Evolutionary conservation across 2,888 invertebrate genomes (phyloP).

Genomic region (Lordiphosa andalusiaca): DNA sequence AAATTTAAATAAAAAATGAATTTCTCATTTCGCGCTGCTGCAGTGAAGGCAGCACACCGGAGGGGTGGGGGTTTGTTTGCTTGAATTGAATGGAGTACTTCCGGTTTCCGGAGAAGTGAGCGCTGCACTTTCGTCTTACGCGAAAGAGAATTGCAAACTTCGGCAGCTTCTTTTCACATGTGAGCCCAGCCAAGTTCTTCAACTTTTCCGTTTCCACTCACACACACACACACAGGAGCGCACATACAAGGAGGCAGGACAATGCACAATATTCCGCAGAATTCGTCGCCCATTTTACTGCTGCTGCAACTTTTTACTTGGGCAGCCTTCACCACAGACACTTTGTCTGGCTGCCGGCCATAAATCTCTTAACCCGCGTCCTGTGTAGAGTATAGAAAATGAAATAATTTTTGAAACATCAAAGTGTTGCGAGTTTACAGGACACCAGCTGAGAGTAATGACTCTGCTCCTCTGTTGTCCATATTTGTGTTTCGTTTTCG

Average conservation of each 20-base stretch:
- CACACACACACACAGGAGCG: background rate
- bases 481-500: conserved; percentile 24
- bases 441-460: conserved; percentile 76
- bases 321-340: conserved; percentile 70
- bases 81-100: conserved; percentile 75
- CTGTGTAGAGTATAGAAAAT: conserved; percentile 52
- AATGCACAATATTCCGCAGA: conserved; percentile 24
- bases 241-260: conserved; percentile 6
- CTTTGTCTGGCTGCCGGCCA: conserved; percentile 76
- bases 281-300: conserved; percentile 24
- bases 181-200: conserved; percentile 11
- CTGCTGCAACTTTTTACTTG: conserved; percentile 50
- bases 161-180: conserved; percentile 12
- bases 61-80: conserved; percentile 55
- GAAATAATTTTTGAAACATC: conserved; percentile 70
- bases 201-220: conserved; percentile 11
- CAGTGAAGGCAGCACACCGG: conserved; percentile 12
- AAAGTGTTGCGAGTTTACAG: conserved; percentile 69
- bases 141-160: conserved; percentile 51
- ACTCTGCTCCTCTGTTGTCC: conserved; percentile 43
- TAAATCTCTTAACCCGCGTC: conserved; percentile 74
- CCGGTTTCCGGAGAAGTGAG: conserved; percentile 71
- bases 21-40: conserved; percentile 60
- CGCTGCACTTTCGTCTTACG: conserved; percentile 64
- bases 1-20: conserved; percentile 68